A percentile compares a stretch with the other conserved stretches of the same genome.
phyloP scores from a whole-genome alignment of 2,888 invertebrate species.

The Nomada flava region DNA sequence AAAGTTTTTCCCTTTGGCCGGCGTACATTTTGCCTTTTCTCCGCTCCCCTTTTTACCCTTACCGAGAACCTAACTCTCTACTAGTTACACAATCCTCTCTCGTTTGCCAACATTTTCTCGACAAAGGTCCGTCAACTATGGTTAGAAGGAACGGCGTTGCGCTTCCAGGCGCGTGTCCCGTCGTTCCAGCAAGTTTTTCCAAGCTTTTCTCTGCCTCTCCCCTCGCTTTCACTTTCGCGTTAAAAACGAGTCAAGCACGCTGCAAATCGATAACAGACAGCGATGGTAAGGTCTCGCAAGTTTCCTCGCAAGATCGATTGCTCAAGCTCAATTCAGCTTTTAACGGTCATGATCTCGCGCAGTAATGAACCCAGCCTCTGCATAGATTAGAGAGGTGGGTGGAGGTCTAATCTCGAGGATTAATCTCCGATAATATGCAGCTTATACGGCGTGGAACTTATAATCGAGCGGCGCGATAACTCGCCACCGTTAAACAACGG shows the following conservation, averaged over 20 bases:
- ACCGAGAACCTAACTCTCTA: not conserved
- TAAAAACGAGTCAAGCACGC: slow-evolving; percentile 46
- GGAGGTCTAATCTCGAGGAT: slow-evolving; percentile 13
- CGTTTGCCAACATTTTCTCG: not conserved
- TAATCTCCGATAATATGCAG: slow-evolving; percentile 26
- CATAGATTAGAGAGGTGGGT: not conserved
- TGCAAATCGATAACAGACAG: slow-evolving; percentile 45
- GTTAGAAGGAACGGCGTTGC: not conserved
- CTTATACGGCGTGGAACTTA: slow-evolving; percentile 9
- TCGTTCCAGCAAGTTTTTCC: not conserved
- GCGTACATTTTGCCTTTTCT: not conserved
- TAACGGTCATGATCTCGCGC: not conserved
- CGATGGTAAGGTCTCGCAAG: slow-evolving; percentile 15
- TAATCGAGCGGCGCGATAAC: slow-evolving; percentile 14
- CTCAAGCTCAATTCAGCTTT: not conserved
- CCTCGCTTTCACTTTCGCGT: slow-evolving; percentile 58
- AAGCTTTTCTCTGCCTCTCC: slow-evolving; percentile 37
- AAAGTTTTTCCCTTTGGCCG: not conserved
- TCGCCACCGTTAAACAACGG: slow-evolving; percentile 13
- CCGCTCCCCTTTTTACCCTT: not conserved
- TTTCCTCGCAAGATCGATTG: not conserved
- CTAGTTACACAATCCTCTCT: not conserved
- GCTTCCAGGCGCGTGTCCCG: not conserved
- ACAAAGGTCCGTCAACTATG: not conserved
- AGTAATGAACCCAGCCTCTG: not conserved